Evolutionary conservation across 1,140 invertebrate species (phyloP), one percentile per base, ranked within the genome.

Genomic region (Octopus sinensis): DNA sequence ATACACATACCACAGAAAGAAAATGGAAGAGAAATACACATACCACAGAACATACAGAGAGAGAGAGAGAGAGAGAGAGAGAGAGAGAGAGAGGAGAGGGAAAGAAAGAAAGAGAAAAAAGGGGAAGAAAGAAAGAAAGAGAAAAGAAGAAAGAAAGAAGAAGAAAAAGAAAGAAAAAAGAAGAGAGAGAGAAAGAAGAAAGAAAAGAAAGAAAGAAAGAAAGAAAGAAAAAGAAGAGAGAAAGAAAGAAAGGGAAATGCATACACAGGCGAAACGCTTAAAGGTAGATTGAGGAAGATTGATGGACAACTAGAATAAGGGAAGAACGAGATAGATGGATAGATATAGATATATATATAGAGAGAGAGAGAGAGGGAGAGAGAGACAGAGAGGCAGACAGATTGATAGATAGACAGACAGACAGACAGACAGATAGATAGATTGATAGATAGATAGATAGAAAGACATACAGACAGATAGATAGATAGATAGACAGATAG

Each of bases 281-380:
- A 53, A 23, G 30, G 75, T 54, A n/a, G 73, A 43, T 23, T 43
- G 54, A 23, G n/a, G 17, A 79, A 30, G 53, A 82, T 7, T 54
- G 53, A 5, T 12, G 17, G 56, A 62, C 23, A 23, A 23, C 23
- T 23, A 23, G 23, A 53, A 79, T 23, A 23, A 52, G 7, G 77
- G 17, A 73, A 82, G 12, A 79, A 53, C 4, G 81, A 23, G 7
- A 79, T 6, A 79, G 12, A 52, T 13, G 17, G 53, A 80, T 6
- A 80, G 13, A 82, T 10, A 80, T 6, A 4, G 80, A 81, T 3
- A 82, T 10, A 80, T 6, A 4, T 71, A 81, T 3, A 54, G 80
- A 54, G 53, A 54, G 43, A 52, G 54, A 54, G 68, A 62, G 53
- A 76, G 68, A 80, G n/a, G 73, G 79, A 71, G 13, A 30, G 53